Evolutionary conservation across 2,113 vertebrate genomes (phyloP).

Genomic region (Anthoscopus minutus): DNA sequence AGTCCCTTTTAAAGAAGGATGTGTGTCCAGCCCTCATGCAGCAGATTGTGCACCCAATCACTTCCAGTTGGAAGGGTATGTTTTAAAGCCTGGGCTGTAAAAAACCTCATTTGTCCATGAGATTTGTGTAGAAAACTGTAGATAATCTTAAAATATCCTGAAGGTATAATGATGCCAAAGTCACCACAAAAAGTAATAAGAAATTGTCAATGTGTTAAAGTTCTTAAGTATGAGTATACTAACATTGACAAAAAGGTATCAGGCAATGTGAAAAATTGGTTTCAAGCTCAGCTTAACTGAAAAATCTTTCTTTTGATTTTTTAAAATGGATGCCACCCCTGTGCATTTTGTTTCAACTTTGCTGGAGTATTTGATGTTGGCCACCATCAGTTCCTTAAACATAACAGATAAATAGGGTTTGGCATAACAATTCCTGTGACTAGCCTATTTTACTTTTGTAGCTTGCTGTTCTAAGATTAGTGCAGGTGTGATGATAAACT

Average conservation of each 20-base stretch:
- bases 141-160: not conserved
- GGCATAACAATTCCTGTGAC: not conserved
- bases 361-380: not conserved
- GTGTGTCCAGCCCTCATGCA: not conserved
- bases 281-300: not conserved
- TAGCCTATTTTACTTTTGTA: not conserved
- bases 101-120: not conserved
- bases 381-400: not conserved
- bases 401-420: not conserved
- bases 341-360: not conserved
- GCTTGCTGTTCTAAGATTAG: not conserved
- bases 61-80: not conserved
- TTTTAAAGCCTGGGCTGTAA: not conserved
- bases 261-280: not conserved
- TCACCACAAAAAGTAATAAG: no score
- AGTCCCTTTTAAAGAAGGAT: not conserved
- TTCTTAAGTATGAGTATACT: not conserved
- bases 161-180: not conserved
- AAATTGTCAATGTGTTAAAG: not conserved
- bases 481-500: not conserved
- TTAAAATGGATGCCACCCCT: not conserved
- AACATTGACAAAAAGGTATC: not conserved
- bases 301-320: not conserved
- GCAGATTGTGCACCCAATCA: not conserved
- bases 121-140: not conserved